A percentile compares a stretch with the other conserved stretches of the same genome.
These are phyloP conservation scores for Cecidostiba fungosa DNA, from an alignment of 2,888 invertebrate species.

Conservation along the genomic window DNA sequence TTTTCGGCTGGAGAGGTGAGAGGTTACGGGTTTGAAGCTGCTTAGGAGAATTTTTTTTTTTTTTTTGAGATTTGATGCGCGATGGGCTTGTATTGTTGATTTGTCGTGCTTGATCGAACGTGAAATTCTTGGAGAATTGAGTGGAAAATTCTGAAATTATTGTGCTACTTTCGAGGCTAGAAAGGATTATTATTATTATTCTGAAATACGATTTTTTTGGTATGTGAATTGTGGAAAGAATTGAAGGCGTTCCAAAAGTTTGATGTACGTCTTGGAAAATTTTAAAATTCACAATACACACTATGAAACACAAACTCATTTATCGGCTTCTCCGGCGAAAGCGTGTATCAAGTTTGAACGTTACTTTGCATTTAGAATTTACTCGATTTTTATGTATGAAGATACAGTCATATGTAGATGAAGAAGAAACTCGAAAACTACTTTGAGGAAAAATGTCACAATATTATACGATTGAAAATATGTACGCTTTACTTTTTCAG, in stretches of 20 bases:
- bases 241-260: neutral
- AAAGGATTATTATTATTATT: too few relatives aligned
- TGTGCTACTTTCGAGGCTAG: too few relatives aligned
- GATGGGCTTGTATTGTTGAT: neutral
- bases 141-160: too few relatives aligned
- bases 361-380: conserved; percentile 1
- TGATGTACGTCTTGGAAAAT: neutral
- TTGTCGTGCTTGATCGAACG: neutral
- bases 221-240: neutral
- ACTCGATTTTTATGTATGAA: neutral
- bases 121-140: neutral
- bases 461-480: neutral
- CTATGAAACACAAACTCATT: neutral
- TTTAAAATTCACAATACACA: neutral
- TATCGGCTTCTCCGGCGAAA: neutral
- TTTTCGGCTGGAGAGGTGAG: neutral
- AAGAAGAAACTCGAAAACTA: neutral
- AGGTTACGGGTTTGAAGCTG: neutral
- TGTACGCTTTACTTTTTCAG: neutral
- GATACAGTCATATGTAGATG: neutral
- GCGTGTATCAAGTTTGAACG: neutral
- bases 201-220: neutral
- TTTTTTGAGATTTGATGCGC: too few relatives aligned
- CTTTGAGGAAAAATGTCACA: neutral
- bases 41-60: too few relatives aligned